Conservation (phyloP, 2,888 invertebrate genomes). For the Iphiclides podalirius region DNA sequence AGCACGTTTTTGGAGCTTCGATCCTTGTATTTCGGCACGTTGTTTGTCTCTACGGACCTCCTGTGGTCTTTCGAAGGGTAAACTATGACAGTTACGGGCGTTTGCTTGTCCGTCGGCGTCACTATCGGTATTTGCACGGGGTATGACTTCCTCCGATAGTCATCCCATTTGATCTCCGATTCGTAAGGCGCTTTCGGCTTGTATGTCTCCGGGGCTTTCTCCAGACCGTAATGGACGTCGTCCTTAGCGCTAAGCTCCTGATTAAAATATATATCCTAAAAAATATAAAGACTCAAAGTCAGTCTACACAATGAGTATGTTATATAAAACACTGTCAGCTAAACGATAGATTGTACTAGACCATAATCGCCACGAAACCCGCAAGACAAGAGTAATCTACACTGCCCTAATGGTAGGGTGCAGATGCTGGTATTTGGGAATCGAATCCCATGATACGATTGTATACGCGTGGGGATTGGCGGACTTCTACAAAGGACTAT, state of each 20-base stretch:
- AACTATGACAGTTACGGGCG: not conserved
- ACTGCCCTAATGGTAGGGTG: no score
- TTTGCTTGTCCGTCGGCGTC: not conserved
- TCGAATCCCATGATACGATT: no score
- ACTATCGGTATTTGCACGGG: conserved; percentile 4
- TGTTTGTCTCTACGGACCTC: not conserved
- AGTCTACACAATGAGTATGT: no score
- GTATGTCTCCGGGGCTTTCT: conserved; percentile 27
- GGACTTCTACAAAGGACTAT: no score
- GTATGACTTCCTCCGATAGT: not conserved
- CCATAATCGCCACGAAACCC: no score
- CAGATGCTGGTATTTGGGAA: no score
- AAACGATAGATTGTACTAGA: no score
- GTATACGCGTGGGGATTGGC: no score
- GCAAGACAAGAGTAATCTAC: no score
- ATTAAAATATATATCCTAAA: conserved; percentile 16
- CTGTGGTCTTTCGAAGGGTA: conserved; percentile 12
- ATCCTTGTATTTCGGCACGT: not conserved
- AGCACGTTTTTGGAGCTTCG: conserved; percentile 6
- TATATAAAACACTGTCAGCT: no score
- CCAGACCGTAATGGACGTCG: conserved; percentile 32
- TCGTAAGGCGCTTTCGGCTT: not conserved
- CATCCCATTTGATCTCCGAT: not conserved
- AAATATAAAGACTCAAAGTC: no score
- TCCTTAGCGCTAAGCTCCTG: conserved; percentile 24